phyloP scores from a whole-genome alignment of 2,888 invertebrate species.

The Escarpia spicata region DNA sequence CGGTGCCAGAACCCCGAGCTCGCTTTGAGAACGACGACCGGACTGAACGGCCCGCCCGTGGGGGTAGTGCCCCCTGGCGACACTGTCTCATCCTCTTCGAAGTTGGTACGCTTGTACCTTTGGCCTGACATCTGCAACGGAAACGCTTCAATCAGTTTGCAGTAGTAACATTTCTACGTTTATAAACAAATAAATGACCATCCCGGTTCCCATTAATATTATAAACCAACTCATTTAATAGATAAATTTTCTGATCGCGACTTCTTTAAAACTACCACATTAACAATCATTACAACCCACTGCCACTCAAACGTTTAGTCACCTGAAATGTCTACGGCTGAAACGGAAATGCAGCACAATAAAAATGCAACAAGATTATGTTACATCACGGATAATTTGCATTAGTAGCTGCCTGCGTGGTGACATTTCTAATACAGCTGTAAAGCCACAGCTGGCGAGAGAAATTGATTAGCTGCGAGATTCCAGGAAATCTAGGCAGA shows the following conservation, averaged over 20 bases:
- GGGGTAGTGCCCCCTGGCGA: slow-evolving; percentile 42
- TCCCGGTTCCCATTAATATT: too few relatives aligned
- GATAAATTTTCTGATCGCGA: not conserved
- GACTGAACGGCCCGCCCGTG: slow-evolving; percentile 52
- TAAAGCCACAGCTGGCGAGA: not conserved
- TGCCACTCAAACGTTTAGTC: not conserved
- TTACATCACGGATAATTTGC: not conserved
- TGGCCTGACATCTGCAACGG: slow-evolving; percentile 61
- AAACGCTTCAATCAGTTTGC: not conserved
- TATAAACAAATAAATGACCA: too few relatives aligned
- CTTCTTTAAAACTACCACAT: not conserved
- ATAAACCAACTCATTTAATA: not conserved
- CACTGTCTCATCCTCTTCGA: slow-evolving; percentile 60
- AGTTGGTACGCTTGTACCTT: slow-evolving; percentile 63
- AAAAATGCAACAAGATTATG: not conserved
- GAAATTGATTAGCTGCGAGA: not conserved
- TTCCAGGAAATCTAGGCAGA: not conserved
- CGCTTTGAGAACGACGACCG: slow-evolving; percentile 53
- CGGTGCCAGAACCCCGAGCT: slow-evolving; percentile 55
- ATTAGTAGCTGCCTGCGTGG: not conserved
- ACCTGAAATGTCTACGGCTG: not conserved
- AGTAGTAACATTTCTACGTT: not conserved
- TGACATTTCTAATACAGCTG: not conserved
- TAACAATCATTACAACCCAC: not conserved
- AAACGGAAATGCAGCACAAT: not conserved